Percentiles rank a stretch among this genome's conserved stretches.
Conservation (phyloP, 2,113 vertebrate genomes). For the Hippocampus comes region DNA sequence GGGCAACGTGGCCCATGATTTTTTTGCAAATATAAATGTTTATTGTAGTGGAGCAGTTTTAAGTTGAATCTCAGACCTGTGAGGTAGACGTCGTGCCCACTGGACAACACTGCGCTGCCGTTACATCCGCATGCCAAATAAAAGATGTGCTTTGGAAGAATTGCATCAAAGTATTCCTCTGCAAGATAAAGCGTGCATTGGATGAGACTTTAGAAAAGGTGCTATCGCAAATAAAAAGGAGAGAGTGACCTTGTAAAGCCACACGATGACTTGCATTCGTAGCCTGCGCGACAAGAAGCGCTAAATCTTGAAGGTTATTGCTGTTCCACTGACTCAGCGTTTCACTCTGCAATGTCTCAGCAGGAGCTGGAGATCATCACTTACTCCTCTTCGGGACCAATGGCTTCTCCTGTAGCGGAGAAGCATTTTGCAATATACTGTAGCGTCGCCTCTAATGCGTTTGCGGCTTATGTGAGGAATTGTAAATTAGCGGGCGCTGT, state of each 20-base stretch:
- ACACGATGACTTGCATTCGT: slow-evolving; percentile 16
- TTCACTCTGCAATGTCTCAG: slow-evolving; percentile 46
- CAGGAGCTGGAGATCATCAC: slow-evolving; percentile 30
- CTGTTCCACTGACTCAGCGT: slow-evolving; percentile 47
- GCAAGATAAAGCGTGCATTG: neutral
- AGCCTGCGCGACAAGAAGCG: slow-evolving; percentile 35
- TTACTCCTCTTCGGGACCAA: slow-evolving; percentile 28
- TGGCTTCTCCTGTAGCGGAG: slow-evolving; percentile 10
- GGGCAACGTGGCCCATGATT: no score
- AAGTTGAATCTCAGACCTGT: no score
- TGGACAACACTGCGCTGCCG: no score
- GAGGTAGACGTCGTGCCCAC: neutral
- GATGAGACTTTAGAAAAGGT: neutral
- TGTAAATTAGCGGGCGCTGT: slow-evolving; percentile 2
- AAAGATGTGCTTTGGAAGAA: neutral
- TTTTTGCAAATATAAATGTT: no score
- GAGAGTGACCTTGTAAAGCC: slow-evolving; percentile 38
- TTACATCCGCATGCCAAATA: neutral
- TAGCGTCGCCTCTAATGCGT: slow-evolving; percentile 2
- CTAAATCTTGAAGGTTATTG: slow-evolving; percentile 47
- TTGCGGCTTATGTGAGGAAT: slow-evolving; percentile 5
- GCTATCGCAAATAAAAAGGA: slow-evolving; percentile 46
- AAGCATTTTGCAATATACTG: slow-evolving; percentile 12
- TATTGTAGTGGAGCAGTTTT: no score
- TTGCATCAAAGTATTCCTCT: neutral